Percentiles rank a stretch among this genome's conserved stretches.
Evolutionary conservation across 1,140 invertebrate genomes (phyloP).

Genomic region (Drosophila tani): DNA sequence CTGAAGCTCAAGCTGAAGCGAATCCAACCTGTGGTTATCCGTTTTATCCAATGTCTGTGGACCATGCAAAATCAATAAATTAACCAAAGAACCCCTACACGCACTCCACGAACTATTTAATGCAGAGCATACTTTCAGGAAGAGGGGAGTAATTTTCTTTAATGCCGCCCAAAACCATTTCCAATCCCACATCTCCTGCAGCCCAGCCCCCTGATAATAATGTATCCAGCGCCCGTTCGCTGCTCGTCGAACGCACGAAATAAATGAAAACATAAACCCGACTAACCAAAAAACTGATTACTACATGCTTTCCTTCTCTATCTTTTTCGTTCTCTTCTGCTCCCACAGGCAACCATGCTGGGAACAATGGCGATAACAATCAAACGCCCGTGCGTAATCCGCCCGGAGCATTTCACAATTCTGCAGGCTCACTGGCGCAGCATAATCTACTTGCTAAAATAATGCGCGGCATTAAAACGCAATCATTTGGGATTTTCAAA

Average conservation of each 20-base stretch:
- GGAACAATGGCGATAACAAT: conserved; percentile 82
- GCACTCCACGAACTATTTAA: conserved; percentile 57
- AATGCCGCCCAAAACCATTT: conserved; percentile 26
- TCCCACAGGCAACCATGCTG: conserved; percentile 72
- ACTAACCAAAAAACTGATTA: conserved; percentile 81
- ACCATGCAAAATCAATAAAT: conserved; percentile 55
- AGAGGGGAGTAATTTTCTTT: conserved; percentile 58
- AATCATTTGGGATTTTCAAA: conserved; percentile 85
- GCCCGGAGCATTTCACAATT: conserved; percentile 85
- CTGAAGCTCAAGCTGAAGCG: background rate
- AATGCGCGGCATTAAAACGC: conserved; percentile 85
- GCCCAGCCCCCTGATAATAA: conserved; percentile 19
- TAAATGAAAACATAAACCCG: conserved; percentile 81
- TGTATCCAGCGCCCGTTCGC: conserved; percentile 62
- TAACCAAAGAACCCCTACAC: conserved; percentile 17
- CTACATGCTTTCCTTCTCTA: conserved; percentile 33
- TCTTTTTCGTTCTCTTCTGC: conserved; percentile 6
- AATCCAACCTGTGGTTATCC: conserved; percentile 1
- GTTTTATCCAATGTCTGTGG: conserved; percentile 23
- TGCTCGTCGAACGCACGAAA: conserved; percentile 62
- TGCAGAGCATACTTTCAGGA: conserved; percentile 54
- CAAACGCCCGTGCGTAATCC: conserved; percentile 85
- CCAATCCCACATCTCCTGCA: conserved; percentile 7
- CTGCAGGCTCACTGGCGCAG: conserved; percentile 82
- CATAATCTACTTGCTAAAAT: conserved; percentile 84